Evolutionary conservation across 2,888 invertebrate genomes (phyloP), one percentile per base, ranked within the genome.

Genomic region (Microplitis manilae): DNA sequence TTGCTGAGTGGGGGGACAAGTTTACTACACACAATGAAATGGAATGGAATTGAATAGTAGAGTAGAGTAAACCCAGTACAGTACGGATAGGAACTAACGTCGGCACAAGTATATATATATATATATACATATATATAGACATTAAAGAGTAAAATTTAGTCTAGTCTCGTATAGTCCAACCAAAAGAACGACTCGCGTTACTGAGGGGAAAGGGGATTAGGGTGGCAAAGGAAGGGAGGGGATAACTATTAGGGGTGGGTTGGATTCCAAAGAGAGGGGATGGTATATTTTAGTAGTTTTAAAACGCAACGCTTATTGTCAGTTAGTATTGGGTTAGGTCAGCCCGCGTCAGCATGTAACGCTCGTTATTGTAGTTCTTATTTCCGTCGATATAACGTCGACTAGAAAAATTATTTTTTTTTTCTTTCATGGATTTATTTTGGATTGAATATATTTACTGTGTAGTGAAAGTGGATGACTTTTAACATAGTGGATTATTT

Each of bases 301-400:
- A 81, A 84, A 87, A 88, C 87, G 87, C 86, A 86, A 81, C 83
- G 90, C 81, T 89, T 91, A 91, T 84, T 86, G 85, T 86, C 86
- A 87, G 84, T 86, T 87, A 89, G 93, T 93, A 92, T 93, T 93
- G 93, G 93, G 92, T 93, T 93, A 93, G 93, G 93, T 93, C 93
- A 91, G 89, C 89, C 88, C 89, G 83, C 81, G 83, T 85, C 68
- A 85, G 84, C 83, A 84, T 82, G 17, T 64, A 70, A 30, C 30
- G 20, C 39, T 80, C 71, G 77, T 79, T 76, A 77, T 77, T 80
- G 67, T 38, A 68, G 77, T 67, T 41, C 39, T 30, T 6, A 17
- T 73, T 50, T 72, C 73, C 90, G 87, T 86, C 87, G 87, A 90
- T 84, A 88, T 88, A 90, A 89, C 86, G 90, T 90, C 87, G 87